Conservation (phyloP, 2,888 invertebrate genomes). For the Polymixis flavicincta region DNA sequence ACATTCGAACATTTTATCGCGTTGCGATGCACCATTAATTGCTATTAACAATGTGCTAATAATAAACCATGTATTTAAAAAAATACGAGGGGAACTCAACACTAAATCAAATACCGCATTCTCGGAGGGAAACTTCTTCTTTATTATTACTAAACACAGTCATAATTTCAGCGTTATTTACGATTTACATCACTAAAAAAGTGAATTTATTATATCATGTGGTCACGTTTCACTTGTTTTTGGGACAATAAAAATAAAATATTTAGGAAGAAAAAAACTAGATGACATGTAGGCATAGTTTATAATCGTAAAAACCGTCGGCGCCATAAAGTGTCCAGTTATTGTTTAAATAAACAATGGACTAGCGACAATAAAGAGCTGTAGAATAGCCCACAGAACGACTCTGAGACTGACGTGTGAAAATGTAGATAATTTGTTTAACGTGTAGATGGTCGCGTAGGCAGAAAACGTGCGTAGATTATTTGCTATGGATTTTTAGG, state of each 20-base stretch:
- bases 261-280: constrained; percentile 69
- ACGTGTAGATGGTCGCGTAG: constrained; percentile 56
- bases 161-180: constrained; percentile 75
- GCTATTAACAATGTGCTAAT: constrained; percentile 58
- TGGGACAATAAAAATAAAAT: constrained; percentile 76
- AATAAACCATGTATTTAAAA: constrained; percentile 57
- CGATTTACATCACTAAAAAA: constrained; percentile 72
- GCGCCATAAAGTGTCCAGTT: constrained; percentile 84
- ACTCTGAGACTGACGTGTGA: constrained; percentile 82
- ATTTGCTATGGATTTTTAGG: neutral
- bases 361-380: constrained; percentile 81
- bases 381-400: constrained; percentile 82
- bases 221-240: constrained; percentile 75
- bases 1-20: constrained; percentile 10
- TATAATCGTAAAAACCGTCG: constrained; percentile 86
- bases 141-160: constrained; percentile 71
- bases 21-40: constrained; percentile 54
- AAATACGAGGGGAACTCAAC: constrained; percentile 62
- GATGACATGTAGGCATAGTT: constrained; percentile 77
- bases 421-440: constrained; percentile 76
- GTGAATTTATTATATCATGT: constrained; percentile 75
- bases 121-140: constrained; percentile 68
- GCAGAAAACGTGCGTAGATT: constrained; percentile 29
- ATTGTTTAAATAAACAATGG: constrained; percentile 90
- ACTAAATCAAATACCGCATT: constrained; percentile 73